Conservation (phyloP, 92 coral and sea anemone species). For the Palythoa caribaeorum region DNA sequence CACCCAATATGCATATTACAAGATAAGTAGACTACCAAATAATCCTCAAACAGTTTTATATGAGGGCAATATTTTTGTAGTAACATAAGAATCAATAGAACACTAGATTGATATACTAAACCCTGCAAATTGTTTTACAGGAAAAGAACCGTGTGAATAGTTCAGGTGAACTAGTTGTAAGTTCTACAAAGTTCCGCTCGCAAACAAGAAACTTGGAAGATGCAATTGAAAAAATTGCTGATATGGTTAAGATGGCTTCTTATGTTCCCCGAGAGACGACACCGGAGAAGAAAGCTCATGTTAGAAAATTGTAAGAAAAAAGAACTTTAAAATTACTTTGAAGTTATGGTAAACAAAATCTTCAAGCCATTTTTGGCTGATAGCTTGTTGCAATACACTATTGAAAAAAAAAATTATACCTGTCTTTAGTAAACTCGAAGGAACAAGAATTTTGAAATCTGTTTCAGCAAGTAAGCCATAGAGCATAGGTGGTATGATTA, state of each 20-base stretch:
- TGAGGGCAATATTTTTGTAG: no score
- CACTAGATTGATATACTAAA: no score
- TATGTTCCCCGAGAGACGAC: slow-evolving; percentile 81
- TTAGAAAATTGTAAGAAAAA: slow-evolving; percentile 74
- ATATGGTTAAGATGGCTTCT: slow-evolving; percentile 80
- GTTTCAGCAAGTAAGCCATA: no score
- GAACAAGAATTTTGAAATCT: no score
- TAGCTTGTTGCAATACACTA: background rate
- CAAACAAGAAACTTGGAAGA: slow-evolving; percentile 90
- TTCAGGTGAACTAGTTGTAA: slow-evolving; percentile 81
- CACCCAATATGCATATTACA: no score
- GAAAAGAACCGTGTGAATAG: slow-evolving; percentile 87
- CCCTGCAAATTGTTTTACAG: slow-evolving; percentile 43
- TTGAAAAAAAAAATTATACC: background rate
- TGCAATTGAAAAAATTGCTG: slow-evolving; percentile 74
- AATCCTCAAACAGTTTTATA: no score
- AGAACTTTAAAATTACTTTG: background rate
- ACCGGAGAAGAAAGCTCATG: slow-evolving; percentile 77
- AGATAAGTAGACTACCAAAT: no score
- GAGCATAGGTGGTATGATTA: no score
- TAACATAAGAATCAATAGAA: no score
- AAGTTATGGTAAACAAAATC: background rate
- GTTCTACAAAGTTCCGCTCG: slow-evolving; percentile 82
- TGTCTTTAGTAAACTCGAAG: no score
- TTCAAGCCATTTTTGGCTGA: background rate